Conservation (phyloP, 2,888 invertebrate species). For the Mythimna ferrago region DNA sequence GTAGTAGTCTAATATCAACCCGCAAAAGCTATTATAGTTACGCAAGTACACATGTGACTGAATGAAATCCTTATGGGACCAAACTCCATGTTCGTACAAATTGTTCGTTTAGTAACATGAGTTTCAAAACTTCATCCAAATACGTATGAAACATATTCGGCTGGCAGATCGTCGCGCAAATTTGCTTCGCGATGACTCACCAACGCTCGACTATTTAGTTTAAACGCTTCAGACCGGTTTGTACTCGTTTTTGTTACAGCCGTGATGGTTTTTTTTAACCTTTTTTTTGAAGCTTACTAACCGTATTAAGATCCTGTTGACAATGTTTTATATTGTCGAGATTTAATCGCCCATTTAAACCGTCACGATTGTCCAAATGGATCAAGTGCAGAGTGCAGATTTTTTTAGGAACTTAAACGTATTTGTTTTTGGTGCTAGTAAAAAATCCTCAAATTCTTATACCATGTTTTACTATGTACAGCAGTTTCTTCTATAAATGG, state of each 20-base stretch:
- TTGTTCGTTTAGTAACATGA: conserved; percentile 39
- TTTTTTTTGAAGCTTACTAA: conserved; percentile 50
- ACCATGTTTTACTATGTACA: conserved; percentile 4
- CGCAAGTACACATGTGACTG: conserved; percentile 23
- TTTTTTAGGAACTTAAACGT: conserved; percentile 9
- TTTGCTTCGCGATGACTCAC: conserved; percentile 72
- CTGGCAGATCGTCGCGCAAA: conserved; percentile 66
- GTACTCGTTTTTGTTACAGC: conserved; percentile 56
- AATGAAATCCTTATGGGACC: conserved; percentile 33
- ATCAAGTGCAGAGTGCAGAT: conserved; percentile 29
- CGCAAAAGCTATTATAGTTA: conserved; percentile 5
- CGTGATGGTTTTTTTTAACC: conserved; percentile 56
- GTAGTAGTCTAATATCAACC: not conserved
- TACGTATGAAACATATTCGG: conserved; percentile 48
- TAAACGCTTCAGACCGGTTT: conserved; percentile 59
- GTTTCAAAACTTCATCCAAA: conserved; percentile 50
- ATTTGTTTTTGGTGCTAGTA: conserved; percentile 3
- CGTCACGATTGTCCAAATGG: conserved; percentile 45
- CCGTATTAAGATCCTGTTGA: conserved; percentile 64
- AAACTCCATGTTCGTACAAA: conserved; percentile 44
- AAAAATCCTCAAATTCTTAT: conserved; percentile 15
- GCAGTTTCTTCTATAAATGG: conserved; percentile 19
- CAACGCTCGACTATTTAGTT: conserved; percentile 57
- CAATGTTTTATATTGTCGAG: conserved; percentile 58
- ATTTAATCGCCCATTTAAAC: conserved; percentile 54